Conservation (phyloP, 2,797 vertebrate genomes). For the Etheostoma perlongum region DNA sequence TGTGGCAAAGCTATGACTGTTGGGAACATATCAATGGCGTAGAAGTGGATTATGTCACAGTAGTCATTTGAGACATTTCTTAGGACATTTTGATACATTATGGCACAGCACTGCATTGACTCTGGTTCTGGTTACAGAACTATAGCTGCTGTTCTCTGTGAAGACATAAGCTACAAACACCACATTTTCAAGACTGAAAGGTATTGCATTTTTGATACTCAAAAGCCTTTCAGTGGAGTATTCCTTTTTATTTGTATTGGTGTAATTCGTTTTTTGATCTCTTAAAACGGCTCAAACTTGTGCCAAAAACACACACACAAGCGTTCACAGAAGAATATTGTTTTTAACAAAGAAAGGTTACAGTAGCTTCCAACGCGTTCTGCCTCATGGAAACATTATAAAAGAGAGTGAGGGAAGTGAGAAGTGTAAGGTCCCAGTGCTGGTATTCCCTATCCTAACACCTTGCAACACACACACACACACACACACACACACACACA, state of each 20-base stretch:
- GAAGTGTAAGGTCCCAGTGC: slow-evolving; percentile 38
- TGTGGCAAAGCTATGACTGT: background rate
- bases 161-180: background rate
- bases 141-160: background rate
- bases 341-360: slow-evolving; percentile 31
- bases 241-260: background rate
- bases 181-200: background rate
- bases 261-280: background rate
- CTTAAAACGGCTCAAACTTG: background rate
- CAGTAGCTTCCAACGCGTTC: slow-evolving; percentile 26
- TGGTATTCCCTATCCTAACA: slow-evolving; percentile 26
- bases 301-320: background rate
- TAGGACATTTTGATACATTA: background rate
- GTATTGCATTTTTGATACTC: background rate
- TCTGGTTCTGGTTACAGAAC: background rate
- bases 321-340: background rate
- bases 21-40: background rate
- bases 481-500: background rate
- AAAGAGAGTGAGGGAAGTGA: slow-evolving; percentile 42
- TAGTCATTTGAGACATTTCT: slow-evolving; percentile 2
- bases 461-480: slow-evolving; percentile 7
- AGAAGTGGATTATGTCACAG: background rate
- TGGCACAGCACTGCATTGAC: background rate
- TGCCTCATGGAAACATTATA: slow-evolving; percentile 54
- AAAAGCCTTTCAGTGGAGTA: background rate